A percentile compares a stretch with the other conserved stretches of the same genome.
Conservation (phyloP, 1,140 invertebrate genomes). For the Trichogramma pretiosum region DNA sequence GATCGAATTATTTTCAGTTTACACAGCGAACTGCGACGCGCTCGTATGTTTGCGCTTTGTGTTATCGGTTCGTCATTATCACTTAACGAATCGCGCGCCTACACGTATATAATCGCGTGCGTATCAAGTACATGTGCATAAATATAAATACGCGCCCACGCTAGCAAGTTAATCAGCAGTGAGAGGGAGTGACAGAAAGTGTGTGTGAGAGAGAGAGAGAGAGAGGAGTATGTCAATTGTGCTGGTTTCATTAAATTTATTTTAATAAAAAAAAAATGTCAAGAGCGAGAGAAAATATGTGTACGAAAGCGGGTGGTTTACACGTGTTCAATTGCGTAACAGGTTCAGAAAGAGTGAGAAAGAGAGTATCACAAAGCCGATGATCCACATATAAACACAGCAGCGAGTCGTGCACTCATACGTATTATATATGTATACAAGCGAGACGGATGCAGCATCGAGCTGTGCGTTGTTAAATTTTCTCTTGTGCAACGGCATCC, state of each 20-base stretch:
- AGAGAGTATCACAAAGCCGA: conserved; percentile 12
- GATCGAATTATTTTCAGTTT: conserved; percentile 39
- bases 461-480: conserved; percentile 9
- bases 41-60: conserved; percentile 35
- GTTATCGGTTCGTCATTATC: conserved; percentile 42
- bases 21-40: conserved; percentile 29
- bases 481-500: conserved; percentile 11
- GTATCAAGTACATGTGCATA: too few species aligned
- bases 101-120: conserved; percentile 10
- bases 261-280: conserved; percentile 15
- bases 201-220: too few species aligned
- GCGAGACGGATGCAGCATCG: too few species aligned
- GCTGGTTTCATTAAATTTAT: conserved; percentile 20
- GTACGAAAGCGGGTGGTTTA: not conserved
- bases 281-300: not conserved
- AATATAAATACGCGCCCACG: not conserved
- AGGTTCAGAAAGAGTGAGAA: too few species aligned
- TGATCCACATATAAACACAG: conserved; percentile 1
- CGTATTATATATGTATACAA: too few species aligned
- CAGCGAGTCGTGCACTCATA: too few species aligned
- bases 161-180: conserved; percentile 18
- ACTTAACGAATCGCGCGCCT: conserved; percentile 36
- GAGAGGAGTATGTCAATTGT: too few species aligned
- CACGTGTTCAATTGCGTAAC: conserved; percentile 17
- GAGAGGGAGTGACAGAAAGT: too few species aligned